Percentiles rank a stretch among this genome's conserved stretches.
Conservation (phyloP, 2,888 invertebrate genomes). For the Allolobophora icterica region DNA sequence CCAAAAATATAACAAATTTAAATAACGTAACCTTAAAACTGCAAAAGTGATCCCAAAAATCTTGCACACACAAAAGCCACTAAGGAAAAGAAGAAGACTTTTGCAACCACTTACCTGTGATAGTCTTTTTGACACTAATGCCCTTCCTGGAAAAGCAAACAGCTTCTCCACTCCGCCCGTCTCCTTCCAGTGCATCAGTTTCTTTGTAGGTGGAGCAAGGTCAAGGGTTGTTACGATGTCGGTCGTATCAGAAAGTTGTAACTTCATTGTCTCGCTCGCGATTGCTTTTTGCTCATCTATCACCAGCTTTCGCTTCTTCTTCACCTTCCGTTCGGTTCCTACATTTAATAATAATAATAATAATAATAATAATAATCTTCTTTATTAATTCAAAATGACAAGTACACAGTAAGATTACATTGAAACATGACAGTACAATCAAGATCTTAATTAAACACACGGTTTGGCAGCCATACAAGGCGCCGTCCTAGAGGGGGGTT, state of each 20-base stretch:
- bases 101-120: conserved; percentile 1
- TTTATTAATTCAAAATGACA: too few species aligned
- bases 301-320: conserved; percentile 92
- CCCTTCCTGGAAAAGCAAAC: conserved; percentile 26
- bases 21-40: background rate
- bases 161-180: conserved; percentile 96
- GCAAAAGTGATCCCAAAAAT: too few species aligned
- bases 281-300: conserved; percentile 99
- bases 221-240: conserved; percentile 94
- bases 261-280: conserved; percentile 98
- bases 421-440: too few species aligned
- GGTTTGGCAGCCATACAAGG: too few species aligned
- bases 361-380: too few species aligned
- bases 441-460: too few species aligned
- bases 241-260: conserved; percentile 92
- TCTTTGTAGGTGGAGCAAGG: conserved; percentile 94
- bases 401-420: too few species aligned
- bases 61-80: background rate
- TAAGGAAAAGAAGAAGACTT: background rate
- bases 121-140: background rate
- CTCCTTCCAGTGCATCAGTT: conserved; percentile 99
- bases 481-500: too few species aligned
- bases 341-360: too few species aligned
- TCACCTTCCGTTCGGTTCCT: conserved; percentile 69
- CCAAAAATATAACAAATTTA: too few species aligned